Evolutionary conservation across 2,888 invertebrate genomes (phyloP).

Genomic region (Athrips mouffetella): DNA sequence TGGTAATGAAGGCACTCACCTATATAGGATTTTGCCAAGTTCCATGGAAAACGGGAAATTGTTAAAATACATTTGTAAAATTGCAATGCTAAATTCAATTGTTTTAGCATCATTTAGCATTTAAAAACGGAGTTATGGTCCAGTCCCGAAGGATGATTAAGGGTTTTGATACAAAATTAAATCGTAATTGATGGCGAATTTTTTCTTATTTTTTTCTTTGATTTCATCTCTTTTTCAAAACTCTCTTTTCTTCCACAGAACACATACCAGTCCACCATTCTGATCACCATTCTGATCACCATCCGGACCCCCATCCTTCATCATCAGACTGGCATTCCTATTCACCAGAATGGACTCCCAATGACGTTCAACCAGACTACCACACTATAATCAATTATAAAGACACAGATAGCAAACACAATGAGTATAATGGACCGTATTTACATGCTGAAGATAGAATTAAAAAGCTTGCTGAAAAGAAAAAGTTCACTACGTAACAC

Average conservation of each 20-base stretch:
- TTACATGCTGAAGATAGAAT: background rate
- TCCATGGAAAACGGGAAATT: no score
- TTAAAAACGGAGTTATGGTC: no score
- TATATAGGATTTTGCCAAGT: no score
- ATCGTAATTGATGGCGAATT: no score
- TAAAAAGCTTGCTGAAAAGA: background rate
- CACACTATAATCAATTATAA: constrained; percentile 11
- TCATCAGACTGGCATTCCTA: constrained; percentile 34
- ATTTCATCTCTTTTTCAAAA: no score
- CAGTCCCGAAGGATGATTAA: no score
- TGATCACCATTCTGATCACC: background rate
- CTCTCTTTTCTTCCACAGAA: constrained; percentile 6
- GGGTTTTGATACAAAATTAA: no score
- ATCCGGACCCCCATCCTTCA: background rate
- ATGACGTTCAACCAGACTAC: constrained; percentile 9
- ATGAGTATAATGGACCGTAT: background rate
- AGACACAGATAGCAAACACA: background rate
- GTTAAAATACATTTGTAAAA: no score
- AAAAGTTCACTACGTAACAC: constrained; percentile 2
- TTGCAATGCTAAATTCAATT: no score
- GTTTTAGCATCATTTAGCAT: no score
- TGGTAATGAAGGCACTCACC: no score
- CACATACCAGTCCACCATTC: constrained; percentile 1
- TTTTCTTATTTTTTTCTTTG: no score
- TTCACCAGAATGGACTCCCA: constrained; percentile 29